A percentile compares a stretch with the other conserved stretches of the same genome.
Conservation (phyloP, 2,113 vertebrate species). For the Tragelaphus imberbis region DNA sequence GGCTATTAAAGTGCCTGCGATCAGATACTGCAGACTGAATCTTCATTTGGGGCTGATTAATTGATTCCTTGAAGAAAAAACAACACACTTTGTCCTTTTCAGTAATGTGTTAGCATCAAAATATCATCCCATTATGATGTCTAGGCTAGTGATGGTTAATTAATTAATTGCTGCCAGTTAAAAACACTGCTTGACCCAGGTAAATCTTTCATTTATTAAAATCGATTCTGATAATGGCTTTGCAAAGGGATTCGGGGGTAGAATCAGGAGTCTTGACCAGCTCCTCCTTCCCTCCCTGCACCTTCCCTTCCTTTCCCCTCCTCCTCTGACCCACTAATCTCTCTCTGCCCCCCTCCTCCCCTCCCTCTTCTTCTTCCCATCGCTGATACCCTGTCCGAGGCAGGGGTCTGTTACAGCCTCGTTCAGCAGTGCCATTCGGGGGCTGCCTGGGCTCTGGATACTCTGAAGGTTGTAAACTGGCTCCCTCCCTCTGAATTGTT, state of each 20-base stretch:
- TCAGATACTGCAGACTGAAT: not conserved
- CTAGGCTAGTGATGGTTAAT: slow-evolving; percentile 58
- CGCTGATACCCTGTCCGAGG: too few relatives aligned
- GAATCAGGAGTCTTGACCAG: slow-evolving; percentile 32
- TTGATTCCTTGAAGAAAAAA: slow-evolving; percentile 16
- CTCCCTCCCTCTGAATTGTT: not conserved
- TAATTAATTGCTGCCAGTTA: slow-evolving; percentile 66
- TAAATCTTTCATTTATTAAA: slow-evolving; percentile 74
- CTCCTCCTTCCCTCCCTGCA: not conserved
- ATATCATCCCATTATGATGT: slow-evolving; percentile 58
- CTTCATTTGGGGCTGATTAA: slow-evolving; percentile 65
- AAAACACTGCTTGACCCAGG: slow-evolving; percentile 62
- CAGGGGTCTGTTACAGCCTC: not conserved
- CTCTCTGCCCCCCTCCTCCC: not conserved
- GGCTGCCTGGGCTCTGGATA: not conserved
- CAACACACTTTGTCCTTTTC: slow-evolving; percentile 58
- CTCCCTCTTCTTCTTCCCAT: too few relatives aligned
- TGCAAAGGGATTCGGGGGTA: slow-evolving; percentile 45
- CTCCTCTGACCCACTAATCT: not conserved
- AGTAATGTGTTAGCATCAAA: slow-evolving; percentile 63
- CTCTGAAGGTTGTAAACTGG: not conserved
- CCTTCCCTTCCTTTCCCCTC: not conserved
- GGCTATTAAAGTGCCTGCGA: not conserved
- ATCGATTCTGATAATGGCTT: slow-evolving; percentile 72
- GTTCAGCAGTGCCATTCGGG: accelerated